Evolutionary conservation across 2,113 vertebrate genomes (phyloP).

Genomic region (Gymnogyps californianus): DNA sequence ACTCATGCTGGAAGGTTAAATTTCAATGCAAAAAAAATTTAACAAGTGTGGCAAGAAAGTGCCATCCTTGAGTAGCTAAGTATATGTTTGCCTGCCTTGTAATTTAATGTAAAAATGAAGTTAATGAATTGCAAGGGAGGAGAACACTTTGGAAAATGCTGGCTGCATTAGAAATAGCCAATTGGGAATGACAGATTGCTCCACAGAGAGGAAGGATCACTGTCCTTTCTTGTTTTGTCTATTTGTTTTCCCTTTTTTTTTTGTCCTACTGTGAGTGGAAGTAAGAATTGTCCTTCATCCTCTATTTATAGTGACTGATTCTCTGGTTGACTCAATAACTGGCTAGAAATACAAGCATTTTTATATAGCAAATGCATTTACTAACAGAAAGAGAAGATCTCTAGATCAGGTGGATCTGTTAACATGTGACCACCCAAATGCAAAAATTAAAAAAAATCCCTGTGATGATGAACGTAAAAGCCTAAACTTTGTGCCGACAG

Average conservation of each 20-base stretch:
- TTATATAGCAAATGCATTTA: not conserved
- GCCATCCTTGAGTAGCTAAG: not conserved
- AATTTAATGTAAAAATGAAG: not conserved
- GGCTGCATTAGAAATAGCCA: not conserved
- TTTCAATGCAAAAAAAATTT: not conserved
- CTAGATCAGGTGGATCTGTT: not conserved
- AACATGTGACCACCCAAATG: not conserved
- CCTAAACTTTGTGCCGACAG: not conserved
- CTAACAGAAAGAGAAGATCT: not conserved
- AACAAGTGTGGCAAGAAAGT: not conserved
- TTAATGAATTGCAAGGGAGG: not conserved
- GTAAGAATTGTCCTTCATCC: not conserved
- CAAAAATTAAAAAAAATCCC: not conserved
- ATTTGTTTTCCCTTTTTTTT: not conserved
- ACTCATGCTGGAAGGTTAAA: not conserved
- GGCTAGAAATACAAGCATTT: not conserved
- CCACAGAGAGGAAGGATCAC: not conserved
- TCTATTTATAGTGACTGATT: not conserved
- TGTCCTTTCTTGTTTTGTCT: not conserved
- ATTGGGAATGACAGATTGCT: not conserved
- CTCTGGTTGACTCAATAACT: not conserved
- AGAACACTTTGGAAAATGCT: not conserved
- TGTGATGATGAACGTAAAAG: not conserved
- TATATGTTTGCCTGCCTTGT: not conserved
- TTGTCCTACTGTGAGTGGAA: not conserved